Base-by-base conservation (phyloP, 2,888 invertebrate genomes). In the Ephialtes manifestator region DNA sequence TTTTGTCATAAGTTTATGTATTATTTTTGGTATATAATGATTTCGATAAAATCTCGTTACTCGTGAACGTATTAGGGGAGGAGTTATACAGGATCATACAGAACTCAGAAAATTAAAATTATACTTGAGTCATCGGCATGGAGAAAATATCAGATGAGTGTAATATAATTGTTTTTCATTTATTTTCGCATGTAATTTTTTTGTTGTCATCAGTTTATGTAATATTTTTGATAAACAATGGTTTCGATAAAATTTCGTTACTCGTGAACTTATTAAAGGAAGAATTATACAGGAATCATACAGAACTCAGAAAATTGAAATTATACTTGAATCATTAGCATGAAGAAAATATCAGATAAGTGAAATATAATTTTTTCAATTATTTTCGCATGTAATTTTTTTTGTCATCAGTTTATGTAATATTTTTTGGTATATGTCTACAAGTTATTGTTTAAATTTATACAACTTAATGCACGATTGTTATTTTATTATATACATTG, bases 81-180 rank as follows among this genome's bases (percentile, higher is more conserved):
- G n/a, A n/a, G n/a, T 67, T 31, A 18, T 84, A 84, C 74, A 81
- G 81, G 72, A 58, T 48, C 43, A 63, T 84, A 77, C 84, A 81
- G 51, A 76, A 84, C 13, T 39, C 43, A 13, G n/a, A 43, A 20
- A n/a, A 67, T 63, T 63, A 43, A 67, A 43, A 20, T n/a, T 15
- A 65, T 65, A 43, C 39, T 20, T 10, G 8, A 3, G 20, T 15
- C 35, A 28, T 39, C 39, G 2, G 35, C 18, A n/a, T 31, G 0
- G 0, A 31, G 2, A n/a, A 15, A 15, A 15, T 7, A 15, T 31
- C 31, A 24, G 0, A 60, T 7, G 4, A 5, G 31, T 5, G 15
- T 31, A 4, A 13, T 28, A 1, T 60, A 1, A 60, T 60, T n/a
- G n/a, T n/a, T 60, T 60, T 60, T 15, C 5, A 58, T 2, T 24